phyloP scores from a whole-genome alignment of 2,113 vertebrate genomes.

The Lichenostomus cassidix region DNA sequence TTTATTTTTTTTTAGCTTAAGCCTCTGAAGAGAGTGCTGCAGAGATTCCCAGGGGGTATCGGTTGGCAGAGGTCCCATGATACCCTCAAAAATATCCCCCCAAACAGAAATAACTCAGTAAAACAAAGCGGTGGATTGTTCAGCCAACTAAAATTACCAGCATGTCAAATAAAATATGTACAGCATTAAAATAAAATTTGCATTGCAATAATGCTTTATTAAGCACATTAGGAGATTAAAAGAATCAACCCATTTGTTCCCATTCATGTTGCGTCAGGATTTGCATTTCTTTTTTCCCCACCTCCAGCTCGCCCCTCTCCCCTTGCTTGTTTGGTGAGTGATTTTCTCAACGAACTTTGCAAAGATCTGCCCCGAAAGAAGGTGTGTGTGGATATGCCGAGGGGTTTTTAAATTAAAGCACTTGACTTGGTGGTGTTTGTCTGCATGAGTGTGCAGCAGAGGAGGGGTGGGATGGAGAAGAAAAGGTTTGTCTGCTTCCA shows the following conservation, averaged over 20 bases:
- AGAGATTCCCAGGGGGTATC: not conserved
- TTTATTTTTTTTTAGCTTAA: not conserved
- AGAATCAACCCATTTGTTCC: constrained; percentile 46
- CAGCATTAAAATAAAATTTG: constrained; percentile 60
- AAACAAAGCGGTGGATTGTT: not conserved
- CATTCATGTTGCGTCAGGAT: not conserved
- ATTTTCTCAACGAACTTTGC: constrained; percentile 35
- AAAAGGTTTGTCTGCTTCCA: constrained; percentile 66
- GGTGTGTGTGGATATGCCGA: not conserved
- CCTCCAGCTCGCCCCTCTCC: not conserved
- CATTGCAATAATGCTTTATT: constrained; percentile 62
- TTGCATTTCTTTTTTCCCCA: constrained; percentile 33
- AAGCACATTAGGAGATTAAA: constrained; percentile 60
- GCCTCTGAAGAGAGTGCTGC: not conserved
- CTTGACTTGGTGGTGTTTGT: constrained; percentile 62
- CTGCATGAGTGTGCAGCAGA: constrained; percentile 10
- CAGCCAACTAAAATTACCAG: constrained; percentile 26
- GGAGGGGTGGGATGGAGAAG: constrained; percentile 47
- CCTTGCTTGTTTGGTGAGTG: not conserved
- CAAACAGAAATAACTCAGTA: not conserved
- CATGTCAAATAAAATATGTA: constrained; percentile 27
- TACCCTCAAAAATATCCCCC: not conserved
- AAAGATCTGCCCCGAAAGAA: not conserved
- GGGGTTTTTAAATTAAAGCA: constrained; percentile 43
- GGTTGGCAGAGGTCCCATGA: not conserved